phyloP scores from a whole-genome alignment of 2,888 invertebrate species.

The Nematopogon swammerdamellus region DNA sequence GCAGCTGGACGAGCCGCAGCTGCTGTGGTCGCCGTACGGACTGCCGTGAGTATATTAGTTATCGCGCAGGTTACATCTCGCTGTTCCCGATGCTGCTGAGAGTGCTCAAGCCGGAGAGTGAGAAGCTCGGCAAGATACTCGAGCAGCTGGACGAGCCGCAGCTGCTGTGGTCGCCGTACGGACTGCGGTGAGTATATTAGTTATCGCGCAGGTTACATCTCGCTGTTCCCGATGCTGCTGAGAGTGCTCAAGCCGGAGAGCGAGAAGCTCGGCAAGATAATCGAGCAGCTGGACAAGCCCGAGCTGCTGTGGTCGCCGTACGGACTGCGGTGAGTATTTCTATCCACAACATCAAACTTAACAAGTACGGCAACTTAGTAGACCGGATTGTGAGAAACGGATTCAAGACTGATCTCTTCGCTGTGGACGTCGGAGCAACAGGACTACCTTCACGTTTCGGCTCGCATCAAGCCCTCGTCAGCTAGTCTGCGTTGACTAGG shows the following conservation, averaged over 20 bases:
- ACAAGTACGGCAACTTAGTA: too few species aligned
- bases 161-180: constrained; percentile 83
- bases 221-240: constrained; percentile 90
- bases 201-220: constrained; percentile 66
- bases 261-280: constrained; percentile 72
- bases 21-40: constrained; percentile 87
- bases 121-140: constrained; percentile 75
- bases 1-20: constrained; percentile 73
- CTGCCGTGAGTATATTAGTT: constrained; percentile 45
- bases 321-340: constrained; percentile 65
- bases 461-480: too few species aligned
- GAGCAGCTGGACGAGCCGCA: constrained; percentile 75
- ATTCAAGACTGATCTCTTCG: too few species aligned
- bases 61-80: constrained; percentile 69
- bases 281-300: constrained; percentile 76
- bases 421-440: too few species aligned
- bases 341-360: too few species aligned
- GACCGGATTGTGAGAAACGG: too few species aligned
- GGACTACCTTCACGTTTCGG: too few species aligned
- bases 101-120: constrained; percentile 77
- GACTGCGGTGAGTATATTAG: constrained; percentile 55
- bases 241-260: constrained; percentile 81
- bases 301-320: constrained; percentile 83
- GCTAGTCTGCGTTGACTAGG: too few species aligned
- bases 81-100: constrained; percentile 91